A percentile compares a stretch with the other conserved stretches of the same genome.
phyloP scores from a whole-genome alignment of 2,797 vertebrate genomes.

The Chromis chromis region DNA sequence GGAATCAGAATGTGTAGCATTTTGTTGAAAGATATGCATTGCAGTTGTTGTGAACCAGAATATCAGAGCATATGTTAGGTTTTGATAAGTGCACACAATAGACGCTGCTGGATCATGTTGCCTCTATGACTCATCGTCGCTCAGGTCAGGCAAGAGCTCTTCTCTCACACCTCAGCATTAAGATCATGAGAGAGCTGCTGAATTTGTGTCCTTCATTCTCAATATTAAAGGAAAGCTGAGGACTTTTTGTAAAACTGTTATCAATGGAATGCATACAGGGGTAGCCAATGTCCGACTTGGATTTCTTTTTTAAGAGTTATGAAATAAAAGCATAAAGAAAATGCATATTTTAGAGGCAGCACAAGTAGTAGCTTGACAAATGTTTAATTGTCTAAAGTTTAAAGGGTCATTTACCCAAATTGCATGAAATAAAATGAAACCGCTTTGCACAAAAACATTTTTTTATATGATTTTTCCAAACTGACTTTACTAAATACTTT shows the following conservation, averaged over 20 bases:
- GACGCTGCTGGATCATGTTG: conserved; percentile 20
- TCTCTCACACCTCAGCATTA: not conserved
- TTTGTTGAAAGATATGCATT: conserved; percentile 7
- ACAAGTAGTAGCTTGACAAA: not conserved
- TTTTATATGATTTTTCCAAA: not conserved
- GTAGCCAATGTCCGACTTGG: not conserved
- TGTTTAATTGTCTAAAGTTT: not conserved
- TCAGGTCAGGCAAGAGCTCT: conserved; percentile 16
- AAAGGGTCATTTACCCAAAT: not conserved
- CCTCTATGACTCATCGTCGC: conserved; percentile 24
- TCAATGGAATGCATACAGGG: conserved; percentile 2
- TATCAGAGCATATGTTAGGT: conserved; percentile 6
- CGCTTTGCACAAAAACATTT: not conserved
- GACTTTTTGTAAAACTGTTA: conserved; percentile 6
- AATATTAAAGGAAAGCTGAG: conserved; percentile 20
- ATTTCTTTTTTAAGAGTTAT: conserved; percentile 9
- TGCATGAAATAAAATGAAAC: conserved; percentile 4
- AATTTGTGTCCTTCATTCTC: conserved; percentile 14
- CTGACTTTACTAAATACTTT: not conserved
- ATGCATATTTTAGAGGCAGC: not conserved
- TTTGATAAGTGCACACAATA: conserved; percentile 35
- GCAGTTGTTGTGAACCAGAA: conserved; percentile 7
- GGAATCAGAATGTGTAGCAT: conserved; percentile 4
- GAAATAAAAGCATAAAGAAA: not conserved
- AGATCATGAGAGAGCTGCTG: conserved; percentile 17